These are phyloP conservation scores for Lasioglossum zephyrum DNA, from an alignment of 2,888 invertebrate species.

Conservation along the genomic window DNA sequence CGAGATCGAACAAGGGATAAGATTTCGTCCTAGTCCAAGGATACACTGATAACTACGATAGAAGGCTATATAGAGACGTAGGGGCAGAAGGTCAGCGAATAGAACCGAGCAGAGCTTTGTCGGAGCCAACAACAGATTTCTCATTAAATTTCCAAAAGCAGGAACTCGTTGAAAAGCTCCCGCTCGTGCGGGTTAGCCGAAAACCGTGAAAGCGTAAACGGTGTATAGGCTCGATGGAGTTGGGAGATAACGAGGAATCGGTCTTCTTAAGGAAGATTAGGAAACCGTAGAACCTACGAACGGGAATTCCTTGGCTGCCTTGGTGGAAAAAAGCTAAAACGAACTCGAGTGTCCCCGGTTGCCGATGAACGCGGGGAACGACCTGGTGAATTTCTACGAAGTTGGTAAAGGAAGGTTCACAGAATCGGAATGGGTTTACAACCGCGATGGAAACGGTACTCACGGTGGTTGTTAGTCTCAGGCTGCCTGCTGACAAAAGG, in stretches of 20 bases:
- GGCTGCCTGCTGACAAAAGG: conserved; percentile 47
- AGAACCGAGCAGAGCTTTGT: background rate
- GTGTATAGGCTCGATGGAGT: background rate
- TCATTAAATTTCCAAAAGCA: background rate
- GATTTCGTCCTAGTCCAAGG: background rate
- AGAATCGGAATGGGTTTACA: background rate
- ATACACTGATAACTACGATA: background rate
- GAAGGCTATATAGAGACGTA: background rate
- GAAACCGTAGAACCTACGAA: conserved; percentile 46
- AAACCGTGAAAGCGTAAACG: background rate
- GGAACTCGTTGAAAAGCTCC: background rate
- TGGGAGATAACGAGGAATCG: background rate
- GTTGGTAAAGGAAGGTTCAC: background rate
- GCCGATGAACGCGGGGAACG: background rate
- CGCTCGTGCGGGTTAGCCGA: background rate
- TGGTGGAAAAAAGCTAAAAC: background rate
- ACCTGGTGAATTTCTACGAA: background rate
- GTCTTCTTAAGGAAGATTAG: conserved; percentile 38
- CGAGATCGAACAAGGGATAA: background rate
- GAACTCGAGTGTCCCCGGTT: background rate
- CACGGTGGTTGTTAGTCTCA: conserved; percentile 50
- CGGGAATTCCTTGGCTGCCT: conserved; percentile 12
- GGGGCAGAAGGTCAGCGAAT: background rate
- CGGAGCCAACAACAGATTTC: background rate
- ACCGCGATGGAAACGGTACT: conserved; percentile 44